Conservation (phyloP, 2,797 vertebrate species). For the Cossypha dichroa region DNA sequence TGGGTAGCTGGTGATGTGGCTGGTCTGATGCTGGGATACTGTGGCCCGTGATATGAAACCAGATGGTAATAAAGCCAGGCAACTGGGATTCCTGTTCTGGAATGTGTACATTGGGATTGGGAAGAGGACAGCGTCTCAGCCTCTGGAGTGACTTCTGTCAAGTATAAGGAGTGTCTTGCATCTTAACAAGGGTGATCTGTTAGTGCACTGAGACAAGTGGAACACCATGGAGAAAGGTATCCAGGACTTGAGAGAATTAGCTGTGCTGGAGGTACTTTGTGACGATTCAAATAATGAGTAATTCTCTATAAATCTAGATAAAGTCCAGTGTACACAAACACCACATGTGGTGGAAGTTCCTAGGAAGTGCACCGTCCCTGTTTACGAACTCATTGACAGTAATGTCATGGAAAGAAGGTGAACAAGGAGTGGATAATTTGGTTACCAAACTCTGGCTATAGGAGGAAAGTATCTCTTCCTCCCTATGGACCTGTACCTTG, state of each 20-base stretch:
- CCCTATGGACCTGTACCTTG: neutral
- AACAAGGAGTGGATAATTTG: neutral
- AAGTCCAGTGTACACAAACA: neutral
- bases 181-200: neutral
- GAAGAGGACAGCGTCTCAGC: neutral
- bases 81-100: neutral
- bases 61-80: neutral
- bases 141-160: neutral
- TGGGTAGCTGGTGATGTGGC: neutral
- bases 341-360: neutral
- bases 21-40: neutral
- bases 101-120: neutral
- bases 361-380: neutral
- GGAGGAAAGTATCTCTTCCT: neutral
- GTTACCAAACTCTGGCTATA: rapidly evolving
- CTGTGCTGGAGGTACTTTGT: neutral
- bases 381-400: neutral
- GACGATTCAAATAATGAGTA: neutral
- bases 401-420: neutral
- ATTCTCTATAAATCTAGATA: neutral
- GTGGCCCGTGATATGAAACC: neutral
- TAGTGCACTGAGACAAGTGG: neutral
- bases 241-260: neutral
- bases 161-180: neutral
- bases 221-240: neutral